Base-by-base conservation (phyloP, 2,797 vertebrate species). In the Myiotriccus ornatus region DNA sequence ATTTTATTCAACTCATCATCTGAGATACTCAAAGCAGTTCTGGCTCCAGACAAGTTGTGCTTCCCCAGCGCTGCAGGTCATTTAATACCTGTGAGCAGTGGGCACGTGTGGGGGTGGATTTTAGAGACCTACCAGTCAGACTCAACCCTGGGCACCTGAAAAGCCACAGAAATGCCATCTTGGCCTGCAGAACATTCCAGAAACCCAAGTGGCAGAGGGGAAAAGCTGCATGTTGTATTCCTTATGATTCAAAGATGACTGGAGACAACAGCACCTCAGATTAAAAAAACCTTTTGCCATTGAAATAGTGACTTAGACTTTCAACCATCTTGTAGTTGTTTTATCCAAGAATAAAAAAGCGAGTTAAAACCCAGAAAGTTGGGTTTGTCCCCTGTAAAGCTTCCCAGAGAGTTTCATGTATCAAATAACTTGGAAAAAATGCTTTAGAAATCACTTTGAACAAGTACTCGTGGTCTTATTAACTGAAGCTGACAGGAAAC, bases 321-420 rank as follows among this genome's bases (percentile, higher is more conserved):
- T 82, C 91, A 96, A 90, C 78, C 86, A 93, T 68, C 85, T 88
- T 94, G 95, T 84, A 94, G 82, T 20, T 94, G 79, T 92, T 95
- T 93, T 85, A 96, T 96, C 93, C 95, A 96, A 82, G 91, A 96
- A 95, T 93, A 95, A 88, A 97, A 97, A 96, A 95, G 83, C 19
- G 7, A 97, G 73, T 89, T 97, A 97, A 98, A 90, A 97, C 87
- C 93, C 87, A 86, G 83, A 93, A 94, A 90, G 94, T 74, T 96
- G 97, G 94, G 91, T 97, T 95, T 91, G 68, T 97, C 93, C 88
- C 97, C 94, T 92, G 90, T 67, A 93, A 96, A 97, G 89, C 95
- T 97, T 93, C 95, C 89, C 91, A 92, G 79, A 95, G 87, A 88
- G 87, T 90, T 92, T 93, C 70, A 18, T 77, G 96, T 97, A 97